Percentiles rank a stretch among this genome's conserved stretches.
Conservation (phyloP, 2,797 vertebrate species). For the Ciconia nigra region DNA sequence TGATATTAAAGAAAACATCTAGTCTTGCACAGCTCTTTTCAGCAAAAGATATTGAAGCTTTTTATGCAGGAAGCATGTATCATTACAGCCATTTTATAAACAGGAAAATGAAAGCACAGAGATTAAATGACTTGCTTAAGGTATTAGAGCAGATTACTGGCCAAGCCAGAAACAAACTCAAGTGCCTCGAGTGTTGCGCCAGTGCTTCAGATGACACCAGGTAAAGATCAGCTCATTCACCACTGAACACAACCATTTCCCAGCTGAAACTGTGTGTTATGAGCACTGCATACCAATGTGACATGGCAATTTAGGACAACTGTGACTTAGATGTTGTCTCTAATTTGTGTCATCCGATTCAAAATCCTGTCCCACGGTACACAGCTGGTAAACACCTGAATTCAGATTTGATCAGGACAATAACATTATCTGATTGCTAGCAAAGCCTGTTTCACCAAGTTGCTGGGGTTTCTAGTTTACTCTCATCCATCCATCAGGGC, state of each 20-base stretch:
- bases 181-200: not conserved
- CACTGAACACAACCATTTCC: not conserved
- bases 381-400: not conserved
- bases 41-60: not conserved
- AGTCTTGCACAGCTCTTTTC: not conserved
- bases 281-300: not conserved
- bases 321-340: not conserved
- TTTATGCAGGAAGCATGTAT: not conserved
- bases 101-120: not conserved
- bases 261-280: not conserved
- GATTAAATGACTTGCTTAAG: not conserved
- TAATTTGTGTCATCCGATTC: not conserved
- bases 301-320: not conserved
- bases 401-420: not conserved
- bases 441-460: not conserved
- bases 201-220: not conserved
- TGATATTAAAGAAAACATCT: not conserved
- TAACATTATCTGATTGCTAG: not conserved
- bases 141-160: not conserved
- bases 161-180: not conserved
- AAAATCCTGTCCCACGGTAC: not conserved
- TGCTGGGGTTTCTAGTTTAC: not conserved
- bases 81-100: not conserved
- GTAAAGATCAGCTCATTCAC: not conserved
- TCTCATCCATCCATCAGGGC: not conserved